Evolutionary conservation across 2,797 vertebrate genomes (phyloP), one percentile per base, ranked within the genome.

Genomic region (Chromis chromis): DNA sequence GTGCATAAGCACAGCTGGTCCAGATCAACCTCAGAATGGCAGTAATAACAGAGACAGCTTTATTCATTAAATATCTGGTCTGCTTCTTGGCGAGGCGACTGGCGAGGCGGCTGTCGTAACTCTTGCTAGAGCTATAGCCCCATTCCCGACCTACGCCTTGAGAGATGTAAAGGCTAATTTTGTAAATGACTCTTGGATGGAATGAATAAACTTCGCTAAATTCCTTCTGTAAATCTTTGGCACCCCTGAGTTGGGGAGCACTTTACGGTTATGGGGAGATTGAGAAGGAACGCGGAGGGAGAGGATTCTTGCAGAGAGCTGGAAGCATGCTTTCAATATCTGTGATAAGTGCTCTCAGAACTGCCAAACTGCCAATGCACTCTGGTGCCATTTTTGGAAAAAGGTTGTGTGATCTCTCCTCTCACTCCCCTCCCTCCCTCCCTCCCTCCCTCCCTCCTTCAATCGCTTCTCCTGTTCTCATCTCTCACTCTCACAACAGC

Each of bases 301-400:
- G 54, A 56, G 44, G 76, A 52, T 70, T 74, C 52, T 64, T 61
- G 62, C 65, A 78, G 69, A 69, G 71, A 78, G 69, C 74, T 84
- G 72, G 55, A 81, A 70, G 57, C 46, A n/a, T 42, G 33, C 74
- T 79, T 72, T 77, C 62, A 73, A 65, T 70, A 65, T 62, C 57
- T 85, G 69, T 82, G 77, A 82, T 82, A 79, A 65, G 71, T 57
- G 79, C 71, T 79, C 76, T 84, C 65, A 78, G 56, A 79, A 78
- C 56, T 78, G 76, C 64, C 65, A 70, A 84, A 74, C 79, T 69
- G 61, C 72, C 61, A 56, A 39, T 42, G 59, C 66, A 74, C 72
- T 59, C 50, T 21, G 54, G 40, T 78, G 66, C 76, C 62, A 76
- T 83, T 86, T 82, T 89, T 84, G 70, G 70, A 82, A 74, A 74